A percentile compares a stretch with the other conserved stretches of the same genome.
phyloP scores from a whole-genome alignment of 1,140 invertebrate species.

The Drosophila willistoni region DNA sequence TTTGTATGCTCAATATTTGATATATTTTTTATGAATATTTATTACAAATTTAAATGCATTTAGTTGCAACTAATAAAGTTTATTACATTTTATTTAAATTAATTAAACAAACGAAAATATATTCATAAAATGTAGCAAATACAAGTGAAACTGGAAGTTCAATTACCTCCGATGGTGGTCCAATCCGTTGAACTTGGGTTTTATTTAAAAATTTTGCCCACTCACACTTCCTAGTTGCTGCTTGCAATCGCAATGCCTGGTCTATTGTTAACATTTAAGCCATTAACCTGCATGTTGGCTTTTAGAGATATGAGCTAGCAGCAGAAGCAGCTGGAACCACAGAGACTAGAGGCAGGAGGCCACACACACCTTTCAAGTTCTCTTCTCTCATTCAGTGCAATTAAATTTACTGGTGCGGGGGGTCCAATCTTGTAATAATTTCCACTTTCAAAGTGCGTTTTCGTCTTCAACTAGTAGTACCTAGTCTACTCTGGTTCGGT shows the following conservation, averaged over 20 bases:
- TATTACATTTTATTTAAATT: constrained; percentile 22
- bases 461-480: constrained; percentile 10
- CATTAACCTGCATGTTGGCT: constrained; percentile 78
- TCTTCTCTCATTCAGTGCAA: constrained; percentile 64
- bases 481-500: no score
- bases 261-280: constrained; percentile 81
- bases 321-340: background rate
- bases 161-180: constrained; percentile 8
- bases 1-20: background rate
- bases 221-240: constrained; percentile 10
- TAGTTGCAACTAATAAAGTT: constrained; percentile 47
- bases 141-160: background rate
- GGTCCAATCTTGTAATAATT: constrained; percentile 71
- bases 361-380: constrained; percentile 46
- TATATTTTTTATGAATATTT: constrained; percentile 8
- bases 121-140: background rate
- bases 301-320: constrained; percentile 57
- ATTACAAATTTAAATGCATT: constrained; percentile 52
- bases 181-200: constrained; percentile 2
- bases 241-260: constrained; percentile 74
- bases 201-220: constrained; percentile 22
- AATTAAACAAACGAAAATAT: background rate
- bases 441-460: constrained; percentile 51
- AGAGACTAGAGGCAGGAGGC: constrained; percentile 35
- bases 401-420: constrained; percentile 76